phyloP scores from a whole-genome alignment of 2,113 vertebrate genomes.

The Lanius ludovicianus region DNA sequence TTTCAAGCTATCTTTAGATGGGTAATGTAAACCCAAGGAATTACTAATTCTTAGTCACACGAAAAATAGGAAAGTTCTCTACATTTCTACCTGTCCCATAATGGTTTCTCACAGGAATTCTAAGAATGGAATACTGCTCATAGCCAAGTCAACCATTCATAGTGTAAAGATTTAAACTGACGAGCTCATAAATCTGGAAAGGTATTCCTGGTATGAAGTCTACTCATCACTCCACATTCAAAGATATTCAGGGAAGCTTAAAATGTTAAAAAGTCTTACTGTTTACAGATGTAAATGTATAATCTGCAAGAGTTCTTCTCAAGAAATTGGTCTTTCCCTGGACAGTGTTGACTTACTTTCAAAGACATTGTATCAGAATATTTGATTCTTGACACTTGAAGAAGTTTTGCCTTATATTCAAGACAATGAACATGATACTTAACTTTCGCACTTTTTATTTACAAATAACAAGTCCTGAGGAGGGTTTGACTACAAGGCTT shows the following conservation, averaged over 20 bases:
- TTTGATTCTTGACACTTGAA: neutral
- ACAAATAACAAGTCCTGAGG: neutral
- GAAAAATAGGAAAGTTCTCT: neutral
- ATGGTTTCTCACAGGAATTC: neutral
- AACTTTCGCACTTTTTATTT: neutral
- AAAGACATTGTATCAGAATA: neutral
- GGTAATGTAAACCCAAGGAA: neutral
- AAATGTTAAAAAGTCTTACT: neutral
- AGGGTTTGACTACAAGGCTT: neutral
- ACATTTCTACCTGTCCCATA: neutral
- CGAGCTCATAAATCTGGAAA: neutral
- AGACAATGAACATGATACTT: neutral
- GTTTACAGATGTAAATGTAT: neutral
- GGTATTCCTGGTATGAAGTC: neutral
- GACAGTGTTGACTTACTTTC: neutral
- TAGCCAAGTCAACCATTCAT: neutral
- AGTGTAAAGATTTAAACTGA: neutral
- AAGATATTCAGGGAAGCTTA: neutral
- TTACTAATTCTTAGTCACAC: neutral
- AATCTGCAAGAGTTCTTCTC: neutral
- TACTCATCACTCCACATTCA: neutral
- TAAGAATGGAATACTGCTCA: neutral
- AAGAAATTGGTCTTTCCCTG: neutral
- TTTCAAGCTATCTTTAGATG: neutral
- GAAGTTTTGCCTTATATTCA: neutral